Evolutionary conservation across 2,797 vertebrate species (phyloP), one percentile per base, ranked within the genome.

Genomic region (Cryptoprocta ferox): DNA sequence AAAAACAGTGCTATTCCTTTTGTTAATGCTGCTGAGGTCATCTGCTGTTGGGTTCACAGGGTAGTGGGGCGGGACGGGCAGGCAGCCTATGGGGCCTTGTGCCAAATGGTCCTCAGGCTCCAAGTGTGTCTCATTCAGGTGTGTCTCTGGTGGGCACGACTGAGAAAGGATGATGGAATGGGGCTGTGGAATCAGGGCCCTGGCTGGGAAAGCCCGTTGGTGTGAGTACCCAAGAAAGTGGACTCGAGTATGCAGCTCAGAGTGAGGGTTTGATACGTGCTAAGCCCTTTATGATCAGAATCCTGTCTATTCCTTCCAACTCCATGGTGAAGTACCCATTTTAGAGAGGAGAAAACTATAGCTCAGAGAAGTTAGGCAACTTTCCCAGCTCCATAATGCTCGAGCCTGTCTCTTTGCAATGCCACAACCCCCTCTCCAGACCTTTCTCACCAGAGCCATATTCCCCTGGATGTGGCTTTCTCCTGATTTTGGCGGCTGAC

Each of bases 1-100:
- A 89, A 83, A 95, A 91, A 82, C 80, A 89, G 73, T 59, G 35
- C 63, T 63, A 50, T 79, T 92, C 30, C 50, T 83, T 56, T 81
- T 48, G 61, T 63, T 94, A 92, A 56, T 95, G 78, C 53, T 70
- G 73, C 59, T 75, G 16, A 92, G 61, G 68, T 63, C 0, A 8
- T 84, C 73, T 85, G 87, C 35, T 80, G 68, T 28, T 45, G 1
- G 66, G 14, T 84, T 92, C 80, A 50, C 66, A 68, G 53, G 35
- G 5, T 32, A 35, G 35, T 59, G 12, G n/a, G n/a, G 13, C 11
- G 75, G 32, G 42, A 10, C 56, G 50, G 89, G 56, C 7, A 13
- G 8, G 30, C 35, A 59, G 53, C n/a, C 45, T 32, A 14, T 24
- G 30, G 83, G 30, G 19, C 78, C 80, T 78, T 65, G 7, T 3